phyloP scores from a whole-genome alignment of 23 tunicate genomes.

The Oikopleura vanhoeffeni region DNA sequence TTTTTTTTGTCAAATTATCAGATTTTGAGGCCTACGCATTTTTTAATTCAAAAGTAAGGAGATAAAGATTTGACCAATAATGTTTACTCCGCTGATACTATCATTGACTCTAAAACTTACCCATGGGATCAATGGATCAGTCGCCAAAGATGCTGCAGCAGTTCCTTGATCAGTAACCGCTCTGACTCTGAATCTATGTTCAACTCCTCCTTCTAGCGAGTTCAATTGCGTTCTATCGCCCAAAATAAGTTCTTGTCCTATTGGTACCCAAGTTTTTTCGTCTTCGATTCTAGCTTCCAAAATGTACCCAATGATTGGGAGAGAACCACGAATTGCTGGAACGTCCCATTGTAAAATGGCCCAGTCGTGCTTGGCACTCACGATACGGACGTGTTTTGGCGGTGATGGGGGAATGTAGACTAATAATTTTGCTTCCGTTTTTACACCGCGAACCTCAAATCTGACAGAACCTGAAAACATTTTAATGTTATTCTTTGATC shows the following conservation, averaged over 20 bases:
- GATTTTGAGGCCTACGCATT: no score
- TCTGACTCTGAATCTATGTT: neutral
- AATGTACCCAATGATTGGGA: neutral
- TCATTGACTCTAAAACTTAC: no score
- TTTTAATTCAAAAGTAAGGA: no score
- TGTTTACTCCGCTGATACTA: no score
- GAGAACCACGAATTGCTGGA: neutral
- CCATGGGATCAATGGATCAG: conserved; percentile 14
- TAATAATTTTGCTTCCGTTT: neutral
- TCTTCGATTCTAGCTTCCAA: neutral
- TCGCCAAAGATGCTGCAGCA: neutral
- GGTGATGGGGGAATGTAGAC: neutral
- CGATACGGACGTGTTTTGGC: conserved; percentile 6
- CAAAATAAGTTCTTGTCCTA: neutral
- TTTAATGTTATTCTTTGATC: no score
- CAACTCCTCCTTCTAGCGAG: neutral
- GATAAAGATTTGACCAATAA: no score
- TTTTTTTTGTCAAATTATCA: no score
- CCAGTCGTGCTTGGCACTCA: conserved; percentile 7
- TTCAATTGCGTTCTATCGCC: neutral
- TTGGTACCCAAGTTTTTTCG: conserved; percentile 1
- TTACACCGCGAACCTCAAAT: neutral
- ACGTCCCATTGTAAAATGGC: conserved; percentile 12
- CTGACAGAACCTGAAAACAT: neutral
- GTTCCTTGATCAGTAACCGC: neutral